Percentiles rank a stretch among this genome's conserved stretches.
phyloP scores from a whole-genome alignment of 1,140 invertebrate genomes.

The Neodiprion fabricii region DNA sequence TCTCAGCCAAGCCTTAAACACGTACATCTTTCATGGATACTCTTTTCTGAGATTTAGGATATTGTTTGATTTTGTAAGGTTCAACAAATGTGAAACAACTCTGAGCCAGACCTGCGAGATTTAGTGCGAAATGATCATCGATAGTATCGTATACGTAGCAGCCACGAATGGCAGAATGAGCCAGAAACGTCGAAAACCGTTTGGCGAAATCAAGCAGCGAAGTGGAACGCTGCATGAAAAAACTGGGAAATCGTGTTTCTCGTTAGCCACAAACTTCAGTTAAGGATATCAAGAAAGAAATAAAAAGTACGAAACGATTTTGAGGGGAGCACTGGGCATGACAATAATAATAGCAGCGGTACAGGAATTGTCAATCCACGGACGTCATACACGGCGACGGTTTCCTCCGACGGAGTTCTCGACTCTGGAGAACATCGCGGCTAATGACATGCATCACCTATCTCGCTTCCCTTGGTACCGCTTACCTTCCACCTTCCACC shows the following conservation, averaged over 20 bases:
- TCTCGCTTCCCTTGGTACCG: slow-evolving; percentile 25
- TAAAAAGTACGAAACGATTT: not conserved
- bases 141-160: not conserved
- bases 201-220: not conserved
- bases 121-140: not conserved
- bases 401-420: slow-evolving; percentile 41
- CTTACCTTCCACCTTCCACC: slow-evolving; percentile 29
- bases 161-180: not conserved
- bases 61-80: no score
- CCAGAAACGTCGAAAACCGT: not conserved
- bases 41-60: no score
- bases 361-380: slow-evolving; percentile 60
- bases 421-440: slow-evolving; percentile 39
- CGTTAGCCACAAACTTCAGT: not conserved
- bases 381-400: slow-evolving; percentile 52
- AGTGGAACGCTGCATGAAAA: not conserved
- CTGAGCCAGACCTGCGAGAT: no score
- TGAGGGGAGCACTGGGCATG: slow-evolving; percentile 50
- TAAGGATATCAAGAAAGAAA: not conserved
- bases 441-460: slow-evolving; percentile 59
- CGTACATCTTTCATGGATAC: no score
- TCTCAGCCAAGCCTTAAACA: no score
- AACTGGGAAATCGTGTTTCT: not conserved
- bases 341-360: slow-evolving; percentile 52
- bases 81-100: no score